These are phyloP conservation scores for Vombatus ursinus DNA, from an alignment of 2,113 vertebrate species.

Conservation along the genomic window DNA sequence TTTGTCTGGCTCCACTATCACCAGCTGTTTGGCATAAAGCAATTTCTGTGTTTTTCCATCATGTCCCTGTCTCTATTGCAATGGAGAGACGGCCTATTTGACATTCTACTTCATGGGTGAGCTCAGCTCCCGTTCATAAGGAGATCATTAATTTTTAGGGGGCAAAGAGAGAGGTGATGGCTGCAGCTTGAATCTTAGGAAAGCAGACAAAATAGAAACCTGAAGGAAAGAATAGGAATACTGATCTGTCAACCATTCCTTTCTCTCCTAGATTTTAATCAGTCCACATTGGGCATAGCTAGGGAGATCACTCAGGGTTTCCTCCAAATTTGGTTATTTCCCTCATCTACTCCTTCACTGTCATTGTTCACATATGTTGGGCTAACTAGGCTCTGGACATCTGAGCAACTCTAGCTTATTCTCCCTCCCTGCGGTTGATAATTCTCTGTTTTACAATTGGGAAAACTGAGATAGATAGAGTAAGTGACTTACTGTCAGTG, in stretches of 20 bases:
- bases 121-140: background rate
- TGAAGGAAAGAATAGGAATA: background rate
- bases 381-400: background rate
- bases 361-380: background rate
- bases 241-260: background rate
- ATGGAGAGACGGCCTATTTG: background rate
- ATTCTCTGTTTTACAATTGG: background rate
- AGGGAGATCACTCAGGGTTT: background rate
- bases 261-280: background rate
- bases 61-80: background rate
- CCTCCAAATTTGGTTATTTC: background rate
- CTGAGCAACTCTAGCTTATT: background rate
- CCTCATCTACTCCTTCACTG: background rate
- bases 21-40: conserved; percentile 1
- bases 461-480: background rate
- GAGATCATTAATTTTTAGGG: background rate
- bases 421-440: background rate
- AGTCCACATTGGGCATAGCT: background rate
- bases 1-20: conserved; percentile 15
- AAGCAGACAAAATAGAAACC: background rate
- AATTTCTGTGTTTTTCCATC: conserved; percentile 42
- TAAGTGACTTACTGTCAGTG: background rate
- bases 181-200: background rate
- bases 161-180: background rate
- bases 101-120: background rate